Conservation (phyloP, 2,113 vertebrate species). For the Nibea coibor region DNA sequence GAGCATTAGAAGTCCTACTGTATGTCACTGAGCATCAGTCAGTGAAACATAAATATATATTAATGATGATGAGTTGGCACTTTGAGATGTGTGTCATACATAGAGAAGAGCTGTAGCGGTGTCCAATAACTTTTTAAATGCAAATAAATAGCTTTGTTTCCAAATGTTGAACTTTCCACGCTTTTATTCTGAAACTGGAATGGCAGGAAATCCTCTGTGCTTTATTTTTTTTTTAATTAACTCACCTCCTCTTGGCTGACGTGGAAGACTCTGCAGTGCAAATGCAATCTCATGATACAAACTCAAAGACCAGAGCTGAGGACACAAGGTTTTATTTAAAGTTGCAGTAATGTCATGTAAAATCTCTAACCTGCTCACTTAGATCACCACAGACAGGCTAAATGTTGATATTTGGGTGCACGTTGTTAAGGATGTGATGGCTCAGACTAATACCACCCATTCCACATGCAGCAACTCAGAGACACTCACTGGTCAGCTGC, state of each 20-base stretch:
- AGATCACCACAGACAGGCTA: too few relatives aligned
- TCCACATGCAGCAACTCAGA: slow-evolving; percentile 13
- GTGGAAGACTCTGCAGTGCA: slow-evolving; percentile 9
- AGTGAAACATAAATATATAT: too few relatives aligned
- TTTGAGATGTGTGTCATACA: neutral
- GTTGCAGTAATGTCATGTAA: neutral
- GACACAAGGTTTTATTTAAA: neutral
- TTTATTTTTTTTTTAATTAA: neutral
- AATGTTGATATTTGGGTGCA: neutral
- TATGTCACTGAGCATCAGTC: neutral
- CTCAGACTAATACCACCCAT: slow-evolving; percentile 24
- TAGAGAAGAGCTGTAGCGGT: neutral
- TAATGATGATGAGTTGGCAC: too few relatives aligned
- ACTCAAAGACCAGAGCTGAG: neutral
- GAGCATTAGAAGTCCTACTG: too few relatives aligned
- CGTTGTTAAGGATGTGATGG: neutral
- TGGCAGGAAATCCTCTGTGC: neutral
- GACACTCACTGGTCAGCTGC: slow-evolving; percentile 45
- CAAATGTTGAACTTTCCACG: neutral
- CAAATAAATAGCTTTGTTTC: neutral
- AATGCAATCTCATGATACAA: neutral
- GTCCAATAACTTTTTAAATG: neutral
- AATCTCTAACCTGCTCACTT: neutral
- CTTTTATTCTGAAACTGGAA: slow-evolving; percentile 35
- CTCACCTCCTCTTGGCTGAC: slow-evolving; percentile 9